Evolutionary conservation across 2,113 vertebrate genomes (phyloP).

Genomic region (Periophthalmus modestus): DNA sequence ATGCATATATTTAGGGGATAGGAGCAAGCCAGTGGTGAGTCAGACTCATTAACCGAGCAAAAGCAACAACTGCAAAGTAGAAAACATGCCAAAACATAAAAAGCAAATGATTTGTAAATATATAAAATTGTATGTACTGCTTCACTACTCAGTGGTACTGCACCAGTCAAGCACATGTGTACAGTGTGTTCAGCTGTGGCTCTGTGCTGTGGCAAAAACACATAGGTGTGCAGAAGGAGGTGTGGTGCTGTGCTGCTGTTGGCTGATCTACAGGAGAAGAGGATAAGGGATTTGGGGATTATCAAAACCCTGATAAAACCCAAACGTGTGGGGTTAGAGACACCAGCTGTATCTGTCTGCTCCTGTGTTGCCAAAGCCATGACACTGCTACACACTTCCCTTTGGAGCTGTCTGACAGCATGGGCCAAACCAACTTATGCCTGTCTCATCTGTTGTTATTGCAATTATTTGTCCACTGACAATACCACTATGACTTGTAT

Average conservation of each 20-base stretch:
- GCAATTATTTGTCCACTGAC: no score
- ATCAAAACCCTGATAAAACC: slow-evolving; percentile 39
- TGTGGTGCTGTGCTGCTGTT: slow-evolving; percentile 18
- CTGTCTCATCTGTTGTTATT: background rate
- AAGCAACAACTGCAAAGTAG: background rate
- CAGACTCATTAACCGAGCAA: background rate
- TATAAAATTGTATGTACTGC: background rate
- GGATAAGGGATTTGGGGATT: slow-evolving; percentile 28
- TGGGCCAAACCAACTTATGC: slow-evolving; percentile 2
- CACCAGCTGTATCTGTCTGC: slow-evolving; percentile 23
- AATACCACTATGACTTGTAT: background rate
- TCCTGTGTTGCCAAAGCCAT: background rate
- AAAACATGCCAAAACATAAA: background rate
- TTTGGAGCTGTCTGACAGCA: slow-evolving; percentile 13
- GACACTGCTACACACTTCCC: slow-evolving; percentile 3
- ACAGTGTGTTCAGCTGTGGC: background rate
- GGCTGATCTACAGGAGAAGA: slow-evolving; percentile 27
- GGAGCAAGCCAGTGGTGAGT: background rate
- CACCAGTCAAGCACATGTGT: background rate
- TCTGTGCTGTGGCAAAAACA: slow-evolving; percentile 8
- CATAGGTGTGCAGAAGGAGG: slow-evolving; percentile 10
- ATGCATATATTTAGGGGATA: background rate
- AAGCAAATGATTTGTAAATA: background rate
- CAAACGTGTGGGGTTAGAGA: slow-evolving; percentile 43
- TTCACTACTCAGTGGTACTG: background rate